Percentiles rank a stretch among this genome's conserved stretches.
phyloP scores from a whole-genome alignment of 1,140 invertebrate species.

The Chironomus tepperi region DNA sequence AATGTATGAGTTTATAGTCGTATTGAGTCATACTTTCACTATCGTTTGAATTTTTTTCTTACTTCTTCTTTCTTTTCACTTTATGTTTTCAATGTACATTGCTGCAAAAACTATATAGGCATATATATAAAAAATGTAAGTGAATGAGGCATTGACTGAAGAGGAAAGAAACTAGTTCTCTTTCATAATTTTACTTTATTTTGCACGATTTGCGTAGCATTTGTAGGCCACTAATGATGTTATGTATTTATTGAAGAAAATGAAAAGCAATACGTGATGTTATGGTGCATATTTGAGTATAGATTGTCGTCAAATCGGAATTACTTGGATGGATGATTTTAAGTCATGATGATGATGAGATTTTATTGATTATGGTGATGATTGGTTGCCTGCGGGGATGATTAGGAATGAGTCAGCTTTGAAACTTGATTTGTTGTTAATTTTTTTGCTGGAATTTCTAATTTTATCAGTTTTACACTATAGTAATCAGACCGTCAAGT shows the following conservation, averaged over 20 bases:
- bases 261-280: no score
- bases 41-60: neutral
- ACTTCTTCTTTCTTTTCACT: neutral
- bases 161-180: neutral
- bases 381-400: no score
- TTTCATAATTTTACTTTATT: neutral
- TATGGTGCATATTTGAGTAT: no score
- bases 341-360: no score
- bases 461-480: no score
- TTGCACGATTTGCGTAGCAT: neutral
- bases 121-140: neutral
- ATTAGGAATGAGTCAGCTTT: no score
- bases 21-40: neutral
- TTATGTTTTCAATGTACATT: neutral
- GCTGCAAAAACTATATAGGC: neutral
- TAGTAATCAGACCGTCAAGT: no score
- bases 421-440: no score
- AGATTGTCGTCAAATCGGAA: no score
- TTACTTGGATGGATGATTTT: no score
- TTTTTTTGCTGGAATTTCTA: no score
- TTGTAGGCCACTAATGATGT: neutral
- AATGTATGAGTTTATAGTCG: neutral
- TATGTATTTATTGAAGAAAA: neutral
- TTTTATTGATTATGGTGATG: no score
- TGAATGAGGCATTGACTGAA: neutral